A percentile compares a stretch with the other conserved stretches of the same genome.
Conservation (phyloP, 2,113 vertebrate genomes). For the Gambusia holbrooki region DNA sequence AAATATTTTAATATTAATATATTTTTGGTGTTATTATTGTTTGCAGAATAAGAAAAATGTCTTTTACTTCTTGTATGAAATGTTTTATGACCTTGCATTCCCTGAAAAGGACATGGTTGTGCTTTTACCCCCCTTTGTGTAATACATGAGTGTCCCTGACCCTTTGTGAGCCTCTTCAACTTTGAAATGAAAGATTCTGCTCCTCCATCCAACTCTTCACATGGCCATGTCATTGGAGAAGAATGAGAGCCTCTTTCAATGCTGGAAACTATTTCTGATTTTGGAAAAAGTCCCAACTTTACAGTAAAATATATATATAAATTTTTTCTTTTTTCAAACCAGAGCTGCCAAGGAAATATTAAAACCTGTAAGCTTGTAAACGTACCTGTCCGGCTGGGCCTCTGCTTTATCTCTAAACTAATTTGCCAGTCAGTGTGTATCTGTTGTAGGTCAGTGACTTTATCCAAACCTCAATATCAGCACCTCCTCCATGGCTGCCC, state of each 20-base stretch:
- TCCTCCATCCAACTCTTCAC: background rate
- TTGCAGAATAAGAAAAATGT: background rate
- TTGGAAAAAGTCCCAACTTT: background rate
- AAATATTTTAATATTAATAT: background rate
- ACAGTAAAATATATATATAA: background rate
- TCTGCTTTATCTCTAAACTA: background rate
- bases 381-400: background rate
- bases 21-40: background rate
- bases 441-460: conserved; percentile 38
- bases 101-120: background rate
- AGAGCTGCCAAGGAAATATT: background rate
- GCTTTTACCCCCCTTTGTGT: background rate
- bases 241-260: background rate
- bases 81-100: background rate
- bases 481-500: conserved; percentile 49
- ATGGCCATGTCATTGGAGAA: background rate
- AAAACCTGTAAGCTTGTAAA: too few species aligned
- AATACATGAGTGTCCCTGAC: background rate
- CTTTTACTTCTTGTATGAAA: background rate
- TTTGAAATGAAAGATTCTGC: background rate
- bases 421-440: conserved; percentile 7
- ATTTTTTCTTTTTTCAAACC: background rate
- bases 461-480: conserved; percentile 36
- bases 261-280: background rate
- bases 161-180: background rate